Evolutionary conservation across 2,113 vertebrate genomes (phyloP), one percentile per base, ranked within the genome.

Genomic region (Theristicus caerulescens): DNA sequence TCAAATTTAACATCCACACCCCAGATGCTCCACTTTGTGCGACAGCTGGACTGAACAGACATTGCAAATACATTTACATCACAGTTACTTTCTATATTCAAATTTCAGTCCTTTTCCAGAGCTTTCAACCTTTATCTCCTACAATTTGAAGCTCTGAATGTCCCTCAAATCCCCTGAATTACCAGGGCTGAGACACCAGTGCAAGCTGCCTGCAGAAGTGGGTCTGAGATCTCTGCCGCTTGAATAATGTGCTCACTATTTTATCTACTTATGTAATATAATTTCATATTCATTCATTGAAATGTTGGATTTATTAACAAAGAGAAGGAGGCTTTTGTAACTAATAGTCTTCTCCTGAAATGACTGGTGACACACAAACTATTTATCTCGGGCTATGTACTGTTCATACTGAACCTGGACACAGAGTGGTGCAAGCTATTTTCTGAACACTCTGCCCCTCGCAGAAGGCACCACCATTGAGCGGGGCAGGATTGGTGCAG

Each of bases 401-500:
- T 80, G 52, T 10, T 34, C 18, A 92, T 91, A 79, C 70, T 90
- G 91, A 97, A 99, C 99, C 99, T 90, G 99, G 99, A 79, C 99
- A 99, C 15, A 99, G 96, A 2, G 99, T 98, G 80, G 99, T 99
- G 73, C 99, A 99, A 82, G 98, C 93, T 90, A 99, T 98, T 90
- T 99, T 99, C 97, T 99, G 99, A 31, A 99, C 98, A 29, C 98
- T 98, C 96, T 99, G 99, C 59, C 99, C 99, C 47, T 99, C 99
- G 77, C 99, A 99, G 80, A 99, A 99, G 61, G 99, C 97, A 4
- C 99, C 99, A 0, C 99, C 99, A 3, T 99, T 99, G 73, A 99
- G 98, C 0, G 99, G 99, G 16, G 99, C 98, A 10, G 99, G 99
- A 89, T 99, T 99, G 88, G 99, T 99, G 96, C 99, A 99, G 96